Evolutionary conservation across 2,888 invertebrate species (phyloP), one percentile per base, ranked within the genome.

Genomic region (Cephus nigrinus): DNA sequence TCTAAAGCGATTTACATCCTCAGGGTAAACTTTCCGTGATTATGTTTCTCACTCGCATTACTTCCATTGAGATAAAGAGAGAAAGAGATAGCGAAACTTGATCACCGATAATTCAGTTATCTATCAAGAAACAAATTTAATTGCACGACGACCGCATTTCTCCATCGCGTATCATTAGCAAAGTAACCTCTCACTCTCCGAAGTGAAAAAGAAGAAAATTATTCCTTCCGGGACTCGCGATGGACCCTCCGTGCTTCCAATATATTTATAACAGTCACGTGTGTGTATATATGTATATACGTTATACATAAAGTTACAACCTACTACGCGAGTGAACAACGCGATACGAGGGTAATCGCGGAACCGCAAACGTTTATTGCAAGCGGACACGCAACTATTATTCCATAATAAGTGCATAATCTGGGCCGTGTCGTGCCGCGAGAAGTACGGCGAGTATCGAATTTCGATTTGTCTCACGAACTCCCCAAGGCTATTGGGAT

Each of bases 331-430:
- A 55, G 55, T 55, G 55, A 55, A 55, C 55, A 55, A 80, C 77
- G 78, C 75, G 77, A 79, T 76, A 78, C 72, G 74, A 74, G 75
- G 77, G 76, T 79, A 77, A 80, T 75, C 80, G 33, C 75, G 75
- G 78, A 80, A 77, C 80, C 33, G 34, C 55, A 23, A 76, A 40
- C 76, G 76, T 78, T 82, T 15, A 78, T 78, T 79, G 77, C 81
- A 76, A 78, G 78, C 75, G 75, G 80, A 71, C 85, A 85, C 85
- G 85, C 83, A 78, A 85, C 80, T 77, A 73, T 75, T 76, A 79
- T 80, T 80, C 71, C 75, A 35, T 12, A 76, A 75, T 74, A 34
- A 77, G 34, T 55, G 40, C 71, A 23, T n/a, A 77, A 77, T 74
- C 68, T 77, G 30, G 77, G 35, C 33, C 73, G 55, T 69, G 69